These are phyloP conservation scores for Iphiclides podalirius DNA, from an alignment of 2,888 invertebrate species.

Conservation along the genomic window DNA sequence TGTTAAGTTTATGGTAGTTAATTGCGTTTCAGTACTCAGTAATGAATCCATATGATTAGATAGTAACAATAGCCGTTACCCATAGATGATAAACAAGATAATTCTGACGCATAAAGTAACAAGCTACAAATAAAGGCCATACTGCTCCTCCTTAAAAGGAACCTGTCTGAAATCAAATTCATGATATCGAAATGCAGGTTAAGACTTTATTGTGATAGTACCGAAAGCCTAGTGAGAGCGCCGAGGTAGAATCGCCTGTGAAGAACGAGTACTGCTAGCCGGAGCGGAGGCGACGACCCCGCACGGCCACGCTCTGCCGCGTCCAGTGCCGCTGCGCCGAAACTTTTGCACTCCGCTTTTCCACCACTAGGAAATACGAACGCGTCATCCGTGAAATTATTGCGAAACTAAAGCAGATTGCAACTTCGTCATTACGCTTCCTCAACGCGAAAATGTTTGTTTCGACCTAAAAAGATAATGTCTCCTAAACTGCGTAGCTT, in stretches of 20 bases:
- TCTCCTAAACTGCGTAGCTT: not conserved
- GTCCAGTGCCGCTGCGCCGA: constrained; percentile 61
- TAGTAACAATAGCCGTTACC: too few relatives aligned
- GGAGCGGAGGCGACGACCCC: constrained; percentile 62
- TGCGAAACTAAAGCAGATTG: constrained; percentile 58
- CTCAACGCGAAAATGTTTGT: not conserved
- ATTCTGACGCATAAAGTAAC: too few relatives aligned
- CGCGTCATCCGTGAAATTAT: constrained; percentile 73
- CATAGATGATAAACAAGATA: too few relatives aligned
- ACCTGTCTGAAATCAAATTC: not conserved
- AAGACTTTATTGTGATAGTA: constrained; percentile 1
- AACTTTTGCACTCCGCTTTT: constrained; percentile 77
- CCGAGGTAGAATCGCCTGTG: constrained; percentile 34
- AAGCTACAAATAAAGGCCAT: too few relatives aligned
- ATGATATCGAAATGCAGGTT: not conserved
- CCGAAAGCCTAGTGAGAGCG: constrained; percentile 23
- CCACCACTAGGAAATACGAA: constrained; percentile 65
- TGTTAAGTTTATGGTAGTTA: not conserved
- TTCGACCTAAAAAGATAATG: not conserved
- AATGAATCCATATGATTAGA: not conserved
- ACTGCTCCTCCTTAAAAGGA: too few relatives aligned
- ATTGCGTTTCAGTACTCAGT: not conserved
- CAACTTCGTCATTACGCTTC: constrained; percentile 31
- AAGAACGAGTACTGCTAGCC: constrained; percentile 28
- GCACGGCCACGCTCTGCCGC: constrained; percentile 52